Evolutionary conservation across 2,113 vertebrate species (phyloP).

Genomic region (Leptobrachium leishanense): DNA sequence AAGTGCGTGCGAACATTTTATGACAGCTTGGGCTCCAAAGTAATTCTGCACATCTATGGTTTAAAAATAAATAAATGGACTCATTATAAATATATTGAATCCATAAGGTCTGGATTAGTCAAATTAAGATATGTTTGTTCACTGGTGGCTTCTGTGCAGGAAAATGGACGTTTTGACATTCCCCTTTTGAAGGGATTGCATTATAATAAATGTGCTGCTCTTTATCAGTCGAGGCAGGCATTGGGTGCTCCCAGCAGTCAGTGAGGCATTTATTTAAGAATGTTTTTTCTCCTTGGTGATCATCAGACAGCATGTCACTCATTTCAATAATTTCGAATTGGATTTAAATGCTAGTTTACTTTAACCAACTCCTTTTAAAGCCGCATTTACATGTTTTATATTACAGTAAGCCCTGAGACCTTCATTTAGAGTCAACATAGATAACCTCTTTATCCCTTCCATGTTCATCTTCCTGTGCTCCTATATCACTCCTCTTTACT

Average conservation of each 20-base stretch:
- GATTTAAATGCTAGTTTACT: no score
- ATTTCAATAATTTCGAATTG: slow-evolving; percentile 14
- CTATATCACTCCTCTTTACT: no score
- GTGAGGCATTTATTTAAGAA: slow-evolving; percentile 30
- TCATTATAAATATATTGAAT: background rate
- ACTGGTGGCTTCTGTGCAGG: slow-evolving; percentile 4
- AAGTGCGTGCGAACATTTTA: no score
- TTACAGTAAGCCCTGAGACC: no score
- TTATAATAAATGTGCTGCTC: slow-evolving; percentile 35
- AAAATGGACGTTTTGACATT: slow-evolving; percentile 39
- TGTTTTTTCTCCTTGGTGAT: slow-evolving; percentile 12
- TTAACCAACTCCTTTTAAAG: no score
- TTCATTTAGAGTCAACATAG: no score
- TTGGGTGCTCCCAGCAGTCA: slow-evolving; percentile 25
- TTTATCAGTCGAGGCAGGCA: slow-evolving; percentile 32
- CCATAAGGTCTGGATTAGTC: background rate
- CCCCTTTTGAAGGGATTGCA: slow-evolving; percentile 10
- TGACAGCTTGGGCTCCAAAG: no score
- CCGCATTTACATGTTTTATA: no score
- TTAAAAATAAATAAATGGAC: no score
- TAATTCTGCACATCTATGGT: no score
- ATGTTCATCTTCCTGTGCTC: no score
- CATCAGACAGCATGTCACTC: slow-evolving; percentile 24
- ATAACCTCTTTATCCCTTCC: no score
- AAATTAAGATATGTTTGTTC: slow-evolving; percentile 15